These are phyloP conservation scores for Heteromurus nitidus DNA, from an alignment of 2,888 invertebrate genomes.

Conservation along the genomic window DNA sequence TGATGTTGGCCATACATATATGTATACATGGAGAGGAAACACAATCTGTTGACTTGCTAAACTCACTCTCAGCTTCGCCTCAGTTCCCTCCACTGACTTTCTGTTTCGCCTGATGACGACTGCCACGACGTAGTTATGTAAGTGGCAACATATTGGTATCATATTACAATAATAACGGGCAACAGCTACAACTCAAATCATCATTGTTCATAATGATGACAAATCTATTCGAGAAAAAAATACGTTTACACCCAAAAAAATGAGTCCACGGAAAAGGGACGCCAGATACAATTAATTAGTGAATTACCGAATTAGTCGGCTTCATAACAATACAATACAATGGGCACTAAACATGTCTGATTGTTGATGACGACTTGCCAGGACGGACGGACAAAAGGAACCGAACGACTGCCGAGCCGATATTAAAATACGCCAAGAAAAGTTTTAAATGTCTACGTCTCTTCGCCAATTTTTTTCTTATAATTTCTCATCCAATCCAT, in stretches of 20 bases:
- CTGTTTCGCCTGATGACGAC: neutral
- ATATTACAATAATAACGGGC: constrained; percentile 44
- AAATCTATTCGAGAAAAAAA: neutral
- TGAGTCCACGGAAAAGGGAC: neutral
- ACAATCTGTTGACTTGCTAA: constrained; percentile 40
- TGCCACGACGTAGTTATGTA: no score
- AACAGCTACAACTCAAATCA: neutral
- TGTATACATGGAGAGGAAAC: constrained; percentile 23
- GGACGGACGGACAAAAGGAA: no score
- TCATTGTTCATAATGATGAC: neutral
- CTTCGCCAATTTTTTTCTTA: no score
- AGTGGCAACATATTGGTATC: constrained; percentile 61
- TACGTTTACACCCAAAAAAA: neutral
- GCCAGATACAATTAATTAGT: constrained; percentile 12
- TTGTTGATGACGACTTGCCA: no score
- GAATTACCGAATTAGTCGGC: neutral
- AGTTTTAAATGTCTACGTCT: no score
- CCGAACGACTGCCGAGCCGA: no score
- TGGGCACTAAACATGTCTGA: no score
- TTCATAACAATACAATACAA: no score
- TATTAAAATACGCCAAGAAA: no score
- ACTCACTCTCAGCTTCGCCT: no score
- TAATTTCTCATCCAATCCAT: no score
- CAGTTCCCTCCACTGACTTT: constrained; percentile 12
- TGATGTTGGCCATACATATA: neutral